Conservation (phyloP, 2,113 vertebrate species). For the Menidia beryllina region DNA sequence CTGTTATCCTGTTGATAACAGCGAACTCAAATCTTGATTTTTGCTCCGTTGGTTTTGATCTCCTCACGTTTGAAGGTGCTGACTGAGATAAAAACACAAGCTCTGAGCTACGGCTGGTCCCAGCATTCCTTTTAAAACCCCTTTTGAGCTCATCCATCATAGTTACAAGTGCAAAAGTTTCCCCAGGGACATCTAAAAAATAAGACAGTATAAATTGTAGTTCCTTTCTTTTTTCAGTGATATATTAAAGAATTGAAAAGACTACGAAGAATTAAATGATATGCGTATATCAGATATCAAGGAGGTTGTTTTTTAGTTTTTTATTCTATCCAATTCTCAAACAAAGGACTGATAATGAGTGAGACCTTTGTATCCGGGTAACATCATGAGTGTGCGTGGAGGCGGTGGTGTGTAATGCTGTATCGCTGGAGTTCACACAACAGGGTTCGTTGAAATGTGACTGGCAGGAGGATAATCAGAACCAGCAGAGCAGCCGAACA, state of each 20-base stretch:
- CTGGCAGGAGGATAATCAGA: slow-evolving; percentile 24
- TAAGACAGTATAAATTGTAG: not conserved
- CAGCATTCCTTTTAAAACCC: too few species aligned
- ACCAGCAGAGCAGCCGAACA: not conserved
- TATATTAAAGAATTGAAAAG: not conserved
- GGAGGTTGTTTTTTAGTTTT: not conserved
- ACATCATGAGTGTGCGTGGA: not conserved
- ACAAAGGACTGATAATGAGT: not conserved
- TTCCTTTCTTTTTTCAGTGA: not conserved
- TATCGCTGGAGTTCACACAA: slow-evolving; percentile 9
- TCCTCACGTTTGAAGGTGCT: not conserved
- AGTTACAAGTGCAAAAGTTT: not conserved
- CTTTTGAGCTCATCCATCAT: not conserved
- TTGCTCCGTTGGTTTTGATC: not conserved
- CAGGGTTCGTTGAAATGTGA: not conserved
- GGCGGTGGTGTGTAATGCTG: not conserved
- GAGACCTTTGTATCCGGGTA: slow-evolving; percentile 22
- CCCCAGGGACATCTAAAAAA: not conserved
- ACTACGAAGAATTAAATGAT: not conserved
- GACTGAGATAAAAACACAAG: not conserved
- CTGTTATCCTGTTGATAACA: not conserved
- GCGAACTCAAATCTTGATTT: not conserved
- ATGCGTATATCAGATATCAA: not conserved
- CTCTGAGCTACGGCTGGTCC: not conserved
- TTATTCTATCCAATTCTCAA: not conserved